Conservation (phyloP, 2,888 invertebrate genomes). For the Caenorhabditis zanzibari region DNA sequence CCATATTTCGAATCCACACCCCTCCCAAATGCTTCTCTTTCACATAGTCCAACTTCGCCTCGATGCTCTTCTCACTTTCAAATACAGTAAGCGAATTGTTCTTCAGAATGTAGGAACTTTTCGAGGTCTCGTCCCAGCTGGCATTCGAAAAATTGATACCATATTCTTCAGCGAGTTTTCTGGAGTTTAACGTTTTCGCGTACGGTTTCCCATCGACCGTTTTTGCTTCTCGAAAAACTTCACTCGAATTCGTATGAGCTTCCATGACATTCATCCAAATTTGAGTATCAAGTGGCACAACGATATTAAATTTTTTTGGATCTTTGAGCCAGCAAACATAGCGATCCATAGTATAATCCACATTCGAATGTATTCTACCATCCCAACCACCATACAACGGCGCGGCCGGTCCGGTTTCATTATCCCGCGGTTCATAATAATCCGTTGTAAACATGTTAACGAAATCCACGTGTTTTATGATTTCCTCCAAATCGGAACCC, state of each 20-base stretch:
- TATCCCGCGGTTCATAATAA: not conserved
- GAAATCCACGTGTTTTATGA: slow-evolving; percentile 8
- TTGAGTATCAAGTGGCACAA: not conserved
- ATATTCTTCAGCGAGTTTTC: not conserved
- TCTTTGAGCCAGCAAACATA: slow-evolving; percentile 10
- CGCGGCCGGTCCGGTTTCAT: not conserved
- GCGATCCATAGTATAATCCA: not conserved
- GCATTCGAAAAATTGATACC: not conserved
- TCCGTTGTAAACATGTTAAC: slow-evolving; percentile 11
- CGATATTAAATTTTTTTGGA: slow-evolving; percentile 1
- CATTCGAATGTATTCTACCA: not conserved
- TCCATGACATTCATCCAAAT: not conserved
- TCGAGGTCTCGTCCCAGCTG: not conserved
- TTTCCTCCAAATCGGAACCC: slow-evolving; percentile 1
- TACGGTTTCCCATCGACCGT: not conserved
- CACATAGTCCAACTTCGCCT: not conserved
- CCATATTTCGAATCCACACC: slow-evolving; percentile 8
- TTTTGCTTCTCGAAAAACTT: not conserved
- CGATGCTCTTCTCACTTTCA: not conserved
- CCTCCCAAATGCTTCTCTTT: not conserved
- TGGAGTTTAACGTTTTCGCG: not conserved
- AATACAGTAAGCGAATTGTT: too few species aligned
- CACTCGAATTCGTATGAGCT: too few species aligned
- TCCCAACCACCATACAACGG: not conserved
- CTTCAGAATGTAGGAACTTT: not conserved